Conservation (phyloP, 2,888 invertebrate genomes). For the Scrobipalpa costella region DNA sequence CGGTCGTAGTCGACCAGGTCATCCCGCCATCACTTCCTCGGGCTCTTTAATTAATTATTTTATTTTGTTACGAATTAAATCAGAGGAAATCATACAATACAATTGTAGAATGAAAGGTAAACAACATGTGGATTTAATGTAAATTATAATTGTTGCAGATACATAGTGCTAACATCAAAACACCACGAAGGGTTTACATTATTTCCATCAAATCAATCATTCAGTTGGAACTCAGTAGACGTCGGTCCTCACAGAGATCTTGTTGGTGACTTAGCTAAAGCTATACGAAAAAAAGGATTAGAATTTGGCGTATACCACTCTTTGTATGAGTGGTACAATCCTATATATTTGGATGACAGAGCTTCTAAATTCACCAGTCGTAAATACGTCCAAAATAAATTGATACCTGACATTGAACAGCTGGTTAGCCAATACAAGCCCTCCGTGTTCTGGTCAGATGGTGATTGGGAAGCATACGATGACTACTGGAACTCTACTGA, state of each 20-base stretch:
- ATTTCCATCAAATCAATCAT: conserved; percentile 91
- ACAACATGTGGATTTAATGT: too few species aligned
- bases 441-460: conserved; percentile 96
- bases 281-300: conserved; percentile 83
- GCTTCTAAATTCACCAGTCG: conserved; percentile 82
- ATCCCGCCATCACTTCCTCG: too few species aligned
- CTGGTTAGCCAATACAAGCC: conserved; percentile 85
- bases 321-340: conserved; percentile 93
- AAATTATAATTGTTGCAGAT: conserved; percentile 81
- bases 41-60: too few species aligned
- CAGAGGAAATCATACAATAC: too few species aligned
- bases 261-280: conserved; percentile 87
- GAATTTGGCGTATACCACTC: conserved; percentile 93
- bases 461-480: conserved; percentile 94
- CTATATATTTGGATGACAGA: conserved; percentile 88
- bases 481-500: conserved; percentile 92
- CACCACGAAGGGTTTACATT: conserved; percentile 93
- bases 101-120: too few species aligned
- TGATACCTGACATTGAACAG: conserved; percentile 90
- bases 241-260: conserved; percentile 89
- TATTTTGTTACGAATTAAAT: too few species aligned
- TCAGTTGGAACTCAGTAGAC: conserved; percentile 92
- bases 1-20: too few species aligned
- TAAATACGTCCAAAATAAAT: conserved; percentile 85
- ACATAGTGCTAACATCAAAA: conserved; percentile 91